phyloP scores from a whole-genome alignment of 2,113 vertebrate species.

The Laticauda laticaudata region DNA sequence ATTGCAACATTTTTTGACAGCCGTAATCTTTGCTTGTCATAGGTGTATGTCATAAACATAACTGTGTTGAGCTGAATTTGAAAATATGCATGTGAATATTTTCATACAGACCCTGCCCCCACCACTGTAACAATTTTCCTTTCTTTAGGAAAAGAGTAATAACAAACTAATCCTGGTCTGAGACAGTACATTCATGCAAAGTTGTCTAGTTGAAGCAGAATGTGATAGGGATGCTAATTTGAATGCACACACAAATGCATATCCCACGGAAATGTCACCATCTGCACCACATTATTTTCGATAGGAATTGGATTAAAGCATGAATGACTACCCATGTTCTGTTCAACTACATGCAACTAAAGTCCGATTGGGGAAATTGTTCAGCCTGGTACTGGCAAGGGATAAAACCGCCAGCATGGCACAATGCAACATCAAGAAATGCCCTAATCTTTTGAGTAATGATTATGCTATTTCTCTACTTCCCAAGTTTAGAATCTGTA shows the following conservation, averaged over 20 bases:
- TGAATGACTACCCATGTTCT: not conserved
- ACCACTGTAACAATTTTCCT: not conserved
- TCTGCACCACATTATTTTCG: not conserved
- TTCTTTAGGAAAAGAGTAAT: not conserved
- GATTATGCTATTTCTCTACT: not conserved
- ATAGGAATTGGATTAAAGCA: not conserved
- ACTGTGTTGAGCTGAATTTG: not conserved
- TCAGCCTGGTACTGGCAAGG: not conserved
- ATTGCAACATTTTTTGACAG: not conserved
- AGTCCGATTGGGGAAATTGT: not conserved
- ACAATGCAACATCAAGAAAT: not conserved
- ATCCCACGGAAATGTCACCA: not conserved
- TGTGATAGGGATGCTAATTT: not conserved
- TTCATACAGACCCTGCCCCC: not conserved
- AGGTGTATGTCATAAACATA: not conserved
- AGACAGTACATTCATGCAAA: not conserved
- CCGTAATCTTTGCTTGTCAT: not conserved
- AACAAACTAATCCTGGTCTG: not conserved
- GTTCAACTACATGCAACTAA: not conserved
- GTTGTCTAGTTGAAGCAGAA: not conserved
- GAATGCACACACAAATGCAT: not conserved
- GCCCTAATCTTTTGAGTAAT: not conserved
- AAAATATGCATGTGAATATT: not conserved
- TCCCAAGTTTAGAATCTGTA: not conserved
- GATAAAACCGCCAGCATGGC: not conserved